These are phyloP conservation scores for Sebastes taczanowskii DNA, from an alignment of 2,797 vertebrate species.

Conservation along the genomic window DNA sequence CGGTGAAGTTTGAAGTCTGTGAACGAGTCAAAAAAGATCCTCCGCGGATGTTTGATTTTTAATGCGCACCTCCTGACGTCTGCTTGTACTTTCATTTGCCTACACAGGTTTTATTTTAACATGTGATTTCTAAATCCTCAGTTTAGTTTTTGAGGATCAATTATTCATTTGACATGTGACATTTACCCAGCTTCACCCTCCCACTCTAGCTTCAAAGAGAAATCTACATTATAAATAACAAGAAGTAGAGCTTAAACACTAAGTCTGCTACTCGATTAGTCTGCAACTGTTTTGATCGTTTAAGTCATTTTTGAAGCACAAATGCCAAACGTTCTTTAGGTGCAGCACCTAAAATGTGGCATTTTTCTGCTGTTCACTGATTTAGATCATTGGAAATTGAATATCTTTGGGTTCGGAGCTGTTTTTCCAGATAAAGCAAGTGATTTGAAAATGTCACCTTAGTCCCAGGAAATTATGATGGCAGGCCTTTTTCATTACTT, in stretches of 20 bases:
- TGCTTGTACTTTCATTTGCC: background rate
- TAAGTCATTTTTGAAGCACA: background rate
- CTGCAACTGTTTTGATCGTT: background rate
- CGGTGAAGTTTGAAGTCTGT: constrained; percentile 41
- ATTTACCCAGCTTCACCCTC: background rate
- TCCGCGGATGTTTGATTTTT: constrained; percentile 1
- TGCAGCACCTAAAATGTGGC: background rate
- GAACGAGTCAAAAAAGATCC: constrained; percentile 25
- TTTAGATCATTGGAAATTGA: background rate
- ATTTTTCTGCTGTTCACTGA: background rate
- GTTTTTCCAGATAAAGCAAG: background rate
- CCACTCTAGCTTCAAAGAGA: background rate
- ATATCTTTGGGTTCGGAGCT: background rate
- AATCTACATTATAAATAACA: constrained; percentile 9
- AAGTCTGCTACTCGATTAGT: background rate
- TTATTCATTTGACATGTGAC: background rate
- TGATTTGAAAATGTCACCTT: constrained; percentile 7
- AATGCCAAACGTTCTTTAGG: background rate
- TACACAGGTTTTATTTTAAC: background rate
- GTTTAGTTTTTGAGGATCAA: background rate
- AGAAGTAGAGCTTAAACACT: background rate
- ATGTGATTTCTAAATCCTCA: background rate
- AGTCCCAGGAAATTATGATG: background rate
- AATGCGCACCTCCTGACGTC: constrained; percentile 1
- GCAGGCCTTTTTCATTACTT: background rate